Conservation (phyloP, 2,888 invertebrate species). For the Iphiclides podalirius region DNA sequence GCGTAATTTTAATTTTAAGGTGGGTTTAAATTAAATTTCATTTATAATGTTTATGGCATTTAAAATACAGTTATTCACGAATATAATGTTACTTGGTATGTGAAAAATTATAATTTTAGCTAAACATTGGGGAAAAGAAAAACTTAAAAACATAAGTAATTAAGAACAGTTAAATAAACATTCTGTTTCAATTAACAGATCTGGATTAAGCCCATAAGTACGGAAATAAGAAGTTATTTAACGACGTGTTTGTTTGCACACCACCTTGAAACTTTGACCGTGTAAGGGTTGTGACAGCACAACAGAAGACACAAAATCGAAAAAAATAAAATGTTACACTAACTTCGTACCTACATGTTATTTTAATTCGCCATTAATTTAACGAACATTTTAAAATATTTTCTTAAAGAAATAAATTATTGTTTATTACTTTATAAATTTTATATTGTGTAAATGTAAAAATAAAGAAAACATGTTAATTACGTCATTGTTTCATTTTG, state of each 20-base stretch:
- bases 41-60: not conserved
- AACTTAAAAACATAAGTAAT: too few relatives aligned
- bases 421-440: slow-evolving; percentile 19
- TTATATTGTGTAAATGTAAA: slow-evolving; percentile 19
- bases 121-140: too few relatives aligned
- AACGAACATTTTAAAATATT: slow-evolving; percentile 12
- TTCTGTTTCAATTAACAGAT: too few relatives aligned
- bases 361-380: slow-evolving; percentile 8
- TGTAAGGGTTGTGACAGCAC: not conserved
- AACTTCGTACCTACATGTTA: not conserved
- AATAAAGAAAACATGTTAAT: slow-evolving; percentile 1
- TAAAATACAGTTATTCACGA: too few relatives aligned
- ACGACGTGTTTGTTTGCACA: not conserved
- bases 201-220: not conserved
- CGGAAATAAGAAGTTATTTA: slow-evolving; percentile 5
- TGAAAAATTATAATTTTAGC: too few relatives aligned
- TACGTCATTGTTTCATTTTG: too few relatives aligned
- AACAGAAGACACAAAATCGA: not conserved
- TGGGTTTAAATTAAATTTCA: not conserved
- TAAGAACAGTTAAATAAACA: too few relatives aligned
- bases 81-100: too few relatives aligned
- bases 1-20: slow-evolving; percentile 7
- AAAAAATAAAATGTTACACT: not conserved
- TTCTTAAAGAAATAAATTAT: slow-evolving; percentile 16
- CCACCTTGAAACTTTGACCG: not conserved